Percentiles rank a stretch among this genome's conserved stretches.
Evolutionary conservation across 2,888 invertebrate species (phyloP).

Genomic region (Phyllotreta striolata): DNA sequence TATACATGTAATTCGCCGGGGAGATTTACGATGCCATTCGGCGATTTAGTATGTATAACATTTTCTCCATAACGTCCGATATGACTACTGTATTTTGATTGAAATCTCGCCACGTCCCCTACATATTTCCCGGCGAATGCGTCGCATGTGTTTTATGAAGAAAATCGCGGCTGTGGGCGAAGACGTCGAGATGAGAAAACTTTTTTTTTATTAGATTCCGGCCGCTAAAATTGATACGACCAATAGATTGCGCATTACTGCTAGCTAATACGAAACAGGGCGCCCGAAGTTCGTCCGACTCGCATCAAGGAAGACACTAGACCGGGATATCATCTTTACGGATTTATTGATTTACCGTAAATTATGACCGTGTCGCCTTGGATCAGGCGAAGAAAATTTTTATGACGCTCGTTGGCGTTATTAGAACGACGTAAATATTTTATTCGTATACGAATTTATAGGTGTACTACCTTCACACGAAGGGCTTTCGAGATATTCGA

Average conservation of each 20-base stretch:
- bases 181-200: constrained; percentile 10
- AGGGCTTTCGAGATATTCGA: too few relatives aligned
- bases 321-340: constrained; percentile 12
- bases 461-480: too few relatives aligned
- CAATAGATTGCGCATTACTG: constrained; percentile 20
- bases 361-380: constrained; percentile 7
- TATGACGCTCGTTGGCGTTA: constrained; percentile 6
- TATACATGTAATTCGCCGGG: background rate
- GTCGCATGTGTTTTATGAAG: constrained; percentile 25
- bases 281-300: constrained; percentile 2
- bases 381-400: constrained; percentile 3
- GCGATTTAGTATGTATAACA: constrained; percentile 26
- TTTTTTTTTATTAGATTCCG: constrained; percentile 24
- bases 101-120: constrained; percentile 23
- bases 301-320: constrained; percentile 1
- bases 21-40: constrained; percentile 17
- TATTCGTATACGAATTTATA: too few relatives aligned
- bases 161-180: constrained; percentile 7
- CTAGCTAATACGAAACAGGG: constrained; percentile 17
- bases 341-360: constrained; percentile 17
- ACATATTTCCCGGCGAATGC: constrained; percentile 22
- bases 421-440: background rate
- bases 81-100: constrained; percentile 23
- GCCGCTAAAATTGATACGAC: constrained; percentile 17
- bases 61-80: constrained; percentile 23